Evolutionary conservation across 2,797 vertebrate genomes (phyloP).

Genomic region (Pitangus sulphuratus): DNA sequence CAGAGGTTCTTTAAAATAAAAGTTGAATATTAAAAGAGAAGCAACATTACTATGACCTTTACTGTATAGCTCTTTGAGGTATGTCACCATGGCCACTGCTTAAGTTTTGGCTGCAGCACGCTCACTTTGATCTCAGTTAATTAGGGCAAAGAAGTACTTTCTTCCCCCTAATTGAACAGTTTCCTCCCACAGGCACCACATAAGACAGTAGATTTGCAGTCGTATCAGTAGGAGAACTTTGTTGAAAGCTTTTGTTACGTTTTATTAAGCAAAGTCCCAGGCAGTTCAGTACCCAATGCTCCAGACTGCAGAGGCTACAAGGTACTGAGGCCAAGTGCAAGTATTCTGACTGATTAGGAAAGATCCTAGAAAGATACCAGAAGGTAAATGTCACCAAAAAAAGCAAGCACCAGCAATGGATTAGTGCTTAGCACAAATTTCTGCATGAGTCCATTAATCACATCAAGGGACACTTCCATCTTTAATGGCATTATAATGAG

Average conservation of each 20-base stretch:
- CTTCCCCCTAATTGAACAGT: not conserved
- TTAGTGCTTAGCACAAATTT: constrained; percentile 14
- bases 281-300: not conserved
- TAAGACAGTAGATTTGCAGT: not conserved
- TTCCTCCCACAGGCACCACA: not conserved
- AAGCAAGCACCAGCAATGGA: not conserved
- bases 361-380: not conserved
- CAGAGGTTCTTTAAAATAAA: not conserved
- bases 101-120: not conserved
- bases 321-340: not conserved
- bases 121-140: not conserved
- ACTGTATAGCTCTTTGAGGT: not conserved
- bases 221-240: not conserved
- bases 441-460: constrained; percentile 41
- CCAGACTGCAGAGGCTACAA: not conserved
- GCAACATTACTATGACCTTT: not conserved
- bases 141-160: constrained; percentile 3
- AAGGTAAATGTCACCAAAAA: constrained; percentile 9
- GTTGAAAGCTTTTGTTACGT: no score
- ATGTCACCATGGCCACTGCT: not conserved
- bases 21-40: not conserved
- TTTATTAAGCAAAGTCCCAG: no score
- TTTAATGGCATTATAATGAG: constrained; percentile 65
- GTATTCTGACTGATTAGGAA: not conserved
- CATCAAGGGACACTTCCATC: not conserved